Evolutionary conservation across 30 jellyfish, hydroid and myxozoan species (phyloP).

Genomic region (Hydractinia echinata): DNA sequence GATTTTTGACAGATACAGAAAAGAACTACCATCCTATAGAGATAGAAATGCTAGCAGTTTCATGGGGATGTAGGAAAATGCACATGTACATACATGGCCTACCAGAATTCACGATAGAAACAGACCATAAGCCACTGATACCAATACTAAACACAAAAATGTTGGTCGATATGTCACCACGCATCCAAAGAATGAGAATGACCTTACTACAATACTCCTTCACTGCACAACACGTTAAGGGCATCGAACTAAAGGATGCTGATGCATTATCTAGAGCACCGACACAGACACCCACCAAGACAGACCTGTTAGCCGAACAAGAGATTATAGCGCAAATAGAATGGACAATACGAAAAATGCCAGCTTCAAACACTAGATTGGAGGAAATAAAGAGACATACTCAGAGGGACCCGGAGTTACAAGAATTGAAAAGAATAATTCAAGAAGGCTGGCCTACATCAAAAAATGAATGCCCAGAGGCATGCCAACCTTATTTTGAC

Average conservation of each 20-base stretch:
- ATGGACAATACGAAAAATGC: not conserved
- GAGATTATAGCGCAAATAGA: not conserved
- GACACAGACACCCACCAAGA: not conserved
- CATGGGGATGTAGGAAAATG: slow-evolving; percentile 2
- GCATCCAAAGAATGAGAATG: slow-evolving; percentile 22
- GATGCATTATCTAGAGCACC: slow-evolving; percentile 31
- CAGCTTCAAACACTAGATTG: slow-evolving; percentile 23
- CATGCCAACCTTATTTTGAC: slow-evolving; percentile 24
- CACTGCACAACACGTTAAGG: slow-evolving; percentile 6
- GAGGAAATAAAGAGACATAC: slow-evolving; percentile 20
- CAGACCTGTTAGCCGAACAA: slow-evolving; percentile 14
- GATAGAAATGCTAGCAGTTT: not conserved
- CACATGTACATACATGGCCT: slow-evolving; percentile 1
- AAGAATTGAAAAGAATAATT: too few species aligned
- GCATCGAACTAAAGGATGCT: slow-evolving; percentile 2
- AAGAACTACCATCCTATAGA: not conserved
- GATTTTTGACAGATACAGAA: not conserved
- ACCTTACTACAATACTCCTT: slow-evolving; percentile 7
- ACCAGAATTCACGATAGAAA: not conserved
- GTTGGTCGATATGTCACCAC: not conserved
- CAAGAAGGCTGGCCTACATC: slow-evolving; percentile 38
- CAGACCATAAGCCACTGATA: slow-evolving; percentile 41
- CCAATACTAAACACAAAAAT: slow-evolving; percentile 20
- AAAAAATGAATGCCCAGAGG: slow-evolving; percentile 23
- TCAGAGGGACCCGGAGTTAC: too few species aligned